Base-by-base conservation (phyloP, 2,888 invertebrate species). In the Acanthosepion esculentum region DNA sequence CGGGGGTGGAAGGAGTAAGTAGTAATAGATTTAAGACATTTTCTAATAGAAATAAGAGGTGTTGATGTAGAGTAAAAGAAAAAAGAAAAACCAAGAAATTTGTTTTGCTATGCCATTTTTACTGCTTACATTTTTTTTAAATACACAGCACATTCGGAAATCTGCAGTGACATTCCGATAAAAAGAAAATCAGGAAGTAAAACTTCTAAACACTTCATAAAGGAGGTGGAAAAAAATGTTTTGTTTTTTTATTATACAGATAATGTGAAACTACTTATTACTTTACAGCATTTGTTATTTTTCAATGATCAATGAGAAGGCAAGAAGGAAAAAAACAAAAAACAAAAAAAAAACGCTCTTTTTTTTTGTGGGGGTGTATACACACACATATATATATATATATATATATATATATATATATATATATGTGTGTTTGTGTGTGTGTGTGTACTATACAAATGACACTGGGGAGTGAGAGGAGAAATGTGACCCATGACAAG, bases 301-400 rank as follows among this genome's bases (percentile, higher is more conserved):
- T 78, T 78, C n/a, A n/a, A 78, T 78, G 78, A 78, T 78, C 78
- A n/a, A 78, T n/a, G 78, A n/a, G 78, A 78, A 78, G 78, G n/a
- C 29, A 78, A n/a, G 15, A 78, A n/a, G 2, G 20, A 55, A 55
- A 59, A 7, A 23, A 23, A 23, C 0, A 59, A 59, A 59, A 20
- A 59, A 20, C 26, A 59, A 59, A 59, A 20, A 59, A 59, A 23
- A 59, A 59, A 59, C 55, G 20, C 20, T 15, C 55, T 18, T 55
- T 55, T 55, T 53, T 55, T 15, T 18, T 18, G 20, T 15, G 55
- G 15, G 20, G 15, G 20, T 55, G n/a, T n/a, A n/a, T n/a, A n/a
- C n/a, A 55, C 18, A 15, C 2, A 1, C 1, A 0, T 53, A 53
- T 15, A 53, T 12, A 55, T 15, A 55, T 55, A 15, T 78, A 78